phyloP scores from a whole-genome alignment of 2,113 vertebrate species.

The Hyla sarda region DNA sequence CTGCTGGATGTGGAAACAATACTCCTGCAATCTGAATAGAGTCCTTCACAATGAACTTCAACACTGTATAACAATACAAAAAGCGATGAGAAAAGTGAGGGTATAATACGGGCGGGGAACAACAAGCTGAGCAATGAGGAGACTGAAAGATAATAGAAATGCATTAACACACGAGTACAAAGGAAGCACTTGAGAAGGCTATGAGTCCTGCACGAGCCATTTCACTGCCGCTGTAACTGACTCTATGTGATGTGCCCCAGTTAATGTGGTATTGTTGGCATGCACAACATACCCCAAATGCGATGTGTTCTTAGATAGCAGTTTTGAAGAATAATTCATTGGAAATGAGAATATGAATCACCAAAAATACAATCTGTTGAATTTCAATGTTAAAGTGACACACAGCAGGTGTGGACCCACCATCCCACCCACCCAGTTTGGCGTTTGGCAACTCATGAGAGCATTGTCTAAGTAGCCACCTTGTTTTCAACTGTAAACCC shows the following conservation, averaged over 20 bases:
- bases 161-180: constrained; percentile 46
- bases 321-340: background rate
- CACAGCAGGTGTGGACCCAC: no score
- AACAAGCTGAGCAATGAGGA: constrained; percentile 47
- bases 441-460: no score
- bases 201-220: background rate
- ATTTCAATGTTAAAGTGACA: background rate
- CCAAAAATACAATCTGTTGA: background rate
- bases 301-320: background rate
- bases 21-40: constrained; percentile 46
- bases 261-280: background rate
- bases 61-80: constrained; percentile 11
- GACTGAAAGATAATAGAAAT: constrained; percentile 41
- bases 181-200: constrained; percentile 28
- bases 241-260: constrained; percentile 20
- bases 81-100: constrained; percentile 36
- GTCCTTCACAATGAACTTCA: constrained; percentile 51
- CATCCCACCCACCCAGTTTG: no score
- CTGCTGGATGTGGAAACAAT: constrained; percentile 41
- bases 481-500: no score
- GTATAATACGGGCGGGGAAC: constrained; percentile 43
- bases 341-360: background rate
- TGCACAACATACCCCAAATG: background rate
- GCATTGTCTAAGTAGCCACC: no score
- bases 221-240: constrained; percentile 19